phyloP scores from a whole-genome alignment of 2,113 vertebrate genomes.

The Albula goreensis region DNA sequence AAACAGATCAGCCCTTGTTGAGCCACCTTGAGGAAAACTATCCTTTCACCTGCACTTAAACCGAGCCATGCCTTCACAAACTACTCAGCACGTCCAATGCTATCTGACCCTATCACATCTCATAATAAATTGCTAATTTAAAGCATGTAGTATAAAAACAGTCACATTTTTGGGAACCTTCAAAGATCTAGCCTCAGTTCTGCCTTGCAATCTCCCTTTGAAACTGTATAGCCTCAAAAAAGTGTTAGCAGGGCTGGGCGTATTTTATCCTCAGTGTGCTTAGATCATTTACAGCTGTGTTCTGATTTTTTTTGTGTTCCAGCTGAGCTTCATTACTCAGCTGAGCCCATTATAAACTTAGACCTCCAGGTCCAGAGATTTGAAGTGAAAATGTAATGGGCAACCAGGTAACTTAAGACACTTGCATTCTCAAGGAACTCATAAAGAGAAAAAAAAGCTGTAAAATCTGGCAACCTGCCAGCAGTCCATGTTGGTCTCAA shows the following conservation, averaged over 20 bases:
- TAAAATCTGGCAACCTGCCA: conserved; percentile 3
- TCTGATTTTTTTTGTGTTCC: conserved; percentile 19
- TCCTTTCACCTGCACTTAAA: too few species aligned
- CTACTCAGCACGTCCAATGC: neutral
- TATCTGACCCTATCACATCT: neutral
- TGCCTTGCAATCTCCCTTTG: neutral
- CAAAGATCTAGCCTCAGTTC: neutral
- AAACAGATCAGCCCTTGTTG: too few species aligned
- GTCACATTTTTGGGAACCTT: neutral
- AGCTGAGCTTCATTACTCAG: conserved; percentile 40
- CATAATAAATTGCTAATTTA: neutral
- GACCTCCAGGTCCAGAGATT: conserved; percentile 22
- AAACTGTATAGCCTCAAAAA: neutral
- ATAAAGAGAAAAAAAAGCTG: conserved; percentile 11
- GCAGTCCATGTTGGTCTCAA: conserved; percentile 26
- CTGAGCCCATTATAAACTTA: conserved; percentile 26
- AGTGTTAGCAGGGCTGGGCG: neutral
- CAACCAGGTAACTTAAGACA: neutral
- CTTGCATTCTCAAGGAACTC: neutral
- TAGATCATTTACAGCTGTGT: conserved; percentile 1
- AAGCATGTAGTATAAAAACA: neutral
- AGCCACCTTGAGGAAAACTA: too few species aligned
- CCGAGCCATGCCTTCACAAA: too few species aligned
- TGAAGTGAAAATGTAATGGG: conserved; percentile 26
- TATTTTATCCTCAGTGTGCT: neutral